Percentiles rank a stretch among this genome's conserved stretches.
Evolutionary conservation across 2,113 vertebrate species (phyloP).

Genomic region (Vanacampus margaritifer): DNA sequence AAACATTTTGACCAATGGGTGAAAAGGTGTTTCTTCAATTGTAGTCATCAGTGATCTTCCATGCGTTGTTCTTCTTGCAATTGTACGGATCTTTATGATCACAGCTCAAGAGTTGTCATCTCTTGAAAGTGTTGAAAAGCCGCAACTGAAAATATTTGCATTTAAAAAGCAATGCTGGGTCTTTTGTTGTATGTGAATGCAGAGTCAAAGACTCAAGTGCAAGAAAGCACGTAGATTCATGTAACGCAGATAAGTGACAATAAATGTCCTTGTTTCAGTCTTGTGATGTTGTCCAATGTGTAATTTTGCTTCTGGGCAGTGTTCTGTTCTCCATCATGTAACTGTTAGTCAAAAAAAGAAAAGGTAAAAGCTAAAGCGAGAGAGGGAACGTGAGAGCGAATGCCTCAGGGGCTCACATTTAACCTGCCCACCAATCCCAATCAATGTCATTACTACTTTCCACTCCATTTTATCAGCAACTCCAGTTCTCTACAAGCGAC

Average conservation of each 20-base stretch:
- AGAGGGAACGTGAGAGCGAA: slow-evolving; percentile 30
- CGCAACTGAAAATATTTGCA: not conserved
- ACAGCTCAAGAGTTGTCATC: slow-evolving; percentile 8
- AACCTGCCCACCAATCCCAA: slow-evolving; percentile 84
- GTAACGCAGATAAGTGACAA: slow-evolving; percentile 48
- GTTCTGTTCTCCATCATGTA: slow-evolving; percentile 43
- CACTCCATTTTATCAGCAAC: slow-evolving; percentile 80
- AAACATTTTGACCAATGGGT: slow-evolving; percentile 51
- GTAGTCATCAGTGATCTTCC: slow-evolving; percentile 58
- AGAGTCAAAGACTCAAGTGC: slow-evolving; percentile 3
- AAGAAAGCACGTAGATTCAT: slow-evolving; percentile 18
- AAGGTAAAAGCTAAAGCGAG: slow-evolving; percentile 33
- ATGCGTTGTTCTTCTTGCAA: slow-evolving; percentile 33
- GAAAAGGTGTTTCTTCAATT: slow-evolving; percentile 66
- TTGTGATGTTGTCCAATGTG: slow-evolving; percentile 52
- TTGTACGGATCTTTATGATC: slow-evolving; percentile 29
- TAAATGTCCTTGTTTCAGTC: slow-evolving; percentile 38
- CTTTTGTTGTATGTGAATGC: slow-evolving; percentile 9
- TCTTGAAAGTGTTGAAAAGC: not conserved
- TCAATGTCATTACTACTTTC: slow-evolving; percentile 88
- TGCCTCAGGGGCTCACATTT: slow-evolving; percentile 65
- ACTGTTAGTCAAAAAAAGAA: slow-evolving; percentile 29
- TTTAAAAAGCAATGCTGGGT: not conserved
- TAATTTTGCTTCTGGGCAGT: slow-evolving; percentile 33
- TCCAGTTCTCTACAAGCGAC: slow-evolving; percentile 87